These are phyloP conservation scores for Pitta sordida DNA, from an alignment of 2,113 vertebrate species.

Conservation along the genomic window DNA sequence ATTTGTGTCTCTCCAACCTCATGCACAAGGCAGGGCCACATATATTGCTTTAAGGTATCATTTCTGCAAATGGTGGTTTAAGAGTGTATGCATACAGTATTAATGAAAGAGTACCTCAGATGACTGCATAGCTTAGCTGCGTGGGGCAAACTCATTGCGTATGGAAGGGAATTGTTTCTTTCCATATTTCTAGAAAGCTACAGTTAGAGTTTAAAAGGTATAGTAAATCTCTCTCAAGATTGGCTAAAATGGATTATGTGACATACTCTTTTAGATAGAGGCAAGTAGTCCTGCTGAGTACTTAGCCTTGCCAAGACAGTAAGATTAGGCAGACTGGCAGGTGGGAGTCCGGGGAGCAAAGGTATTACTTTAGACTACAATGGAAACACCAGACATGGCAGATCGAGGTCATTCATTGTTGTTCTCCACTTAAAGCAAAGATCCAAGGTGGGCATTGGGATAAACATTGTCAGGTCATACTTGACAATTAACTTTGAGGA, in stretches of 20 bases:
- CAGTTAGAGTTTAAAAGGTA: neutral
- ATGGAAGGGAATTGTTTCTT: neutral
- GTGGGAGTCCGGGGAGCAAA: slow-evolving; percentile 15
- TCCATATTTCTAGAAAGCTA: neutral
- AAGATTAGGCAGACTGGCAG: neutral
- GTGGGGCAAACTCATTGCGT: neutral
- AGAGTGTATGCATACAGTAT: neutral
- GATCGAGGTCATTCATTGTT: neutral
- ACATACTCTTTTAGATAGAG: neutral
- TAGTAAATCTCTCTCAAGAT: neutral
- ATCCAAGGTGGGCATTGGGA: neutral
- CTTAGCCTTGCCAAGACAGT: neutral
- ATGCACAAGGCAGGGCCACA: neutral
- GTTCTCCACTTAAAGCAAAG: neutral
- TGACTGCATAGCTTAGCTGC: neutral
- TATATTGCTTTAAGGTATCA: neutral
- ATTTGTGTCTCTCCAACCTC: neutral
- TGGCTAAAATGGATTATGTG: neutral
- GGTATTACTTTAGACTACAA: neutral
- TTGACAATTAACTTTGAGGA: neutral
- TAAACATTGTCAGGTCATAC: neutral
- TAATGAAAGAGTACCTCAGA: neutral
- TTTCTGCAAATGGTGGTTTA: neutral
- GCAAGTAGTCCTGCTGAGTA: neutral
- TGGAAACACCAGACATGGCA: neutral